Evolutionary conservation across 2,888 invertebrate species (phyloP), one percentile per base, ranked within the genome.

Genomic region (Xiphydria camelus): DNA sequence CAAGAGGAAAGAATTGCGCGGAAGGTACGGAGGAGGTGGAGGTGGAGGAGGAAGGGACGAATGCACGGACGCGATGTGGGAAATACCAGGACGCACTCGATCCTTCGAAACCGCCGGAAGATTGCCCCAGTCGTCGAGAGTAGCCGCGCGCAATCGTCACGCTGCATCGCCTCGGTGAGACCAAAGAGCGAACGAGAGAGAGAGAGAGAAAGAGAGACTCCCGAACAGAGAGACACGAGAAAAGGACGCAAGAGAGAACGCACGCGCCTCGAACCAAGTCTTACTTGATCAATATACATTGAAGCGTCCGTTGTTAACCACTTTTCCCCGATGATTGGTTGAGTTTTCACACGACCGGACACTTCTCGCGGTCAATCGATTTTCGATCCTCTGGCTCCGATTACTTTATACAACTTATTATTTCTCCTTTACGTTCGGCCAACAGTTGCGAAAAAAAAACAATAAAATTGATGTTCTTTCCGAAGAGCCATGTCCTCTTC

Each of bases 401-500:
- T 42, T 36, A 38, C 37, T 25, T 44, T 29, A 29, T 12, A 29
- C 15, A n/a, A n/a, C n/a, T 48, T 22, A 41, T 46, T 45, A 46
- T 51, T 47, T 61, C 58, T 57, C 47, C 57, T 58, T 58, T 61
- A 64, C 58, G 61, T 61, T 61, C 57, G 63, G 57, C 59, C 61
- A 66, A 57, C 53, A 56, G 55, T 62, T 53, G 49, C 51, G 45
- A 45, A 41, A 47, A 54, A 54, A 43, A 50, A 66, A 61, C 55
- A 61, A 68, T 62, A 42, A 55, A 53, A 66, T 75, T 69, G 72
- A 75, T 76, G 73, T 76, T 76, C 75, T 76, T 76, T 76, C 75
- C 76, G 75, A 76, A 76, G 76, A 76, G 76, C 66, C 70, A 61
- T 68, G 68, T 73, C 75, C 76, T 76, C 76, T 76, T 76, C 73